Conservation (phyloP, 2,888 invertebrate genomes). For the Hermaeophaga mercurialis region DNA sequence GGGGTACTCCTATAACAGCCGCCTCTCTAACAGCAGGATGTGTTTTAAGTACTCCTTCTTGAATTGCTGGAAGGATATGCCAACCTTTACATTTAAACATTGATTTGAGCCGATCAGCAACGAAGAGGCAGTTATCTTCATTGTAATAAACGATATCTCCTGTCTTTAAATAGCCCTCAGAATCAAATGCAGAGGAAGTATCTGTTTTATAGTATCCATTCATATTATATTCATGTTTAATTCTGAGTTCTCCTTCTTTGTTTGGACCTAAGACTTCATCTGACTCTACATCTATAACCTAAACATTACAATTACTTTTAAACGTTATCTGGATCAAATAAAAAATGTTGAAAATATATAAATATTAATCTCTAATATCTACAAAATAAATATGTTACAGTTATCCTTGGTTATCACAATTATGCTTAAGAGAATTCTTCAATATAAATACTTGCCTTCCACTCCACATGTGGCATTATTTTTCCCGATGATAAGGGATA, state of each 20-base stretch:
- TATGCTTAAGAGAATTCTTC: no score
- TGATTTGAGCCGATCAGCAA: conserved; percentile 58
- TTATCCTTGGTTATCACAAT: no score
- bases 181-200: conserved; percentile 53
- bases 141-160: conserved; percentile 61
- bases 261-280: conserved; percentile 58
- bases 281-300: conserved; percentile 59
- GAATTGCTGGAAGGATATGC: conserved; percentile 75
- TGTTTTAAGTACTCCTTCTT: conserved; percentile 71
- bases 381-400: no score
- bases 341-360: no score
- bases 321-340: no score
- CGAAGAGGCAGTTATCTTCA: conserved; percentile 56
- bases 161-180: conserved; percentile 59
- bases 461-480: conserved; percentile 7
- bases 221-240: conserved; percentile 53
- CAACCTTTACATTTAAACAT: conserved; percentile 59
- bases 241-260: conserved; percentile 60
- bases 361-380: no score
- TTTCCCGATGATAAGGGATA: conserved; percentile 29
- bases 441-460: conserved; percentile 54
- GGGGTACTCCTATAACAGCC: conserved; percentile 72
- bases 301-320: no score
- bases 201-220: conserved; percentile 59
- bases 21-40: conserved; percentile 77